These are phyloP conservation scores for Doris montereyensis DNA, from an alignment of 2,888 invertebrate genomes.

Conservation along the genomic window DNA sequence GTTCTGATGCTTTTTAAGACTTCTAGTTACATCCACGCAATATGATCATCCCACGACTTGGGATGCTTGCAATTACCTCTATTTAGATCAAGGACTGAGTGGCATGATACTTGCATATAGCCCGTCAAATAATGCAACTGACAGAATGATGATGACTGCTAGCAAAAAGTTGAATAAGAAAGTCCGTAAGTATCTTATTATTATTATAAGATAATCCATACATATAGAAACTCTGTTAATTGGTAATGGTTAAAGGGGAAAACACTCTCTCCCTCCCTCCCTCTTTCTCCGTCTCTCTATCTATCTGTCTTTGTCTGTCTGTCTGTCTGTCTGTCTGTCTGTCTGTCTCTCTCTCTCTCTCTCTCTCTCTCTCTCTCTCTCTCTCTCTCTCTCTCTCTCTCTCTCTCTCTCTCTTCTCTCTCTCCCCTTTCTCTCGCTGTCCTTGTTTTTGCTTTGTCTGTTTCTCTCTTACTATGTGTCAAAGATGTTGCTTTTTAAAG, in stretches of 20 bases:
- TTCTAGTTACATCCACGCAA: conserved; percentile 78
- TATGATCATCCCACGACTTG: conserved; percentile 61
- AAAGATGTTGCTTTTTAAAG: neutral
- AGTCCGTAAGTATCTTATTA: conserved; percentile 32
- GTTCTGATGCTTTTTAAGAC: conserved; percentile 82
- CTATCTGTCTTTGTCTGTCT: no score
- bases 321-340: neutral
- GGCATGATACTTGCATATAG: conserved; percentile 50
- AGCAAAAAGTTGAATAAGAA: conserved; percentile 20
- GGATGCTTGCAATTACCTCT: conserved; percentile 51
- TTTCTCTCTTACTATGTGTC: neutral
- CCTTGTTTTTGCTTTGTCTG: neutral
- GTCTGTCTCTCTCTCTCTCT: neutral
- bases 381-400: conserved; percentile 27
- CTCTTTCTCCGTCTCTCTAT: no score
- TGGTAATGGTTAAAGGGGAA: no score
- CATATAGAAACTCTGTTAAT: no score
- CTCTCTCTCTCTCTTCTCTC: conserved; percentile 9
- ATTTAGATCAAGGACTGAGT: neutral
- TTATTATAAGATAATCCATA: neutral
- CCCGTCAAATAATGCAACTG: conserved; percentile 50
- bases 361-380: neutral
- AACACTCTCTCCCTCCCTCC: neutral
- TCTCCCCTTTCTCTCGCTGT: neutral
- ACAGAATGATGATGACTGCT: conserved; percentile 50